Conservation (phyloP, 2,888 invertebrate genomes). For the Cinara cedri region DNA sequence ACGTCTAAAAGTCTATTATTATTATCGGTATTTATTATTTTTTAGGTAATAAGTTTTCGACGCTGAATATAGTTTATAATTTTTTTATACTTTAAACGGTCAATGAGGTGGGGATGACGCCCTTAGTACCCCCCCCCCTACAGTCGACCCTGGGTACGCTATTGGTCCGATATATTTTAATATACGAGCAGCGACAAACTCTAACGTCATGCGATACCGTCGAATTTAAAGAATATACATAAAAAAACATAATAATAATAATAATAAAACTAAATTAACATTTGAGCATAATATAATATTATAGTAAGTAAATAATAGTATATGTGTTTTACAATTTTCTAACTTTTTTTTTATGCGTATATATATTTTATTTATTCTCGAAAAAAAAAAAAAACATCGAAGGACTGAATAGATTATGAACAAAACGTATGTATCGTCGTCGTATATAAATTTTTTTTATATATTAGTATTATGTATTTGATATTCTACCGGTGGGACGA, state of each 20-base stretch:
- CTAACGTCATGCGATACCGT: too few species aligned
- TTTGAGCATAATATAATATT: neutral
- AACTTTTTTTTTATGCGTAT: slow-evolving; percentile 34
- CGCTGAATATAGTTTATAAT: slow-evolving; percentile 2
- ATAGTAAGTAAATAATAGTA: slow-evolving; percentile 3
- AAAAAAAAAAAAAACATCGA: slow-evolving; percentile 14
- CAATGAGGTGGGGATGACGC: too few species aligned
- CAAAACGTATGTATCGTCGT: slow-evolving; percentile 34
- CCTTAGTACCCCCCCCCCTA: too few species aligned
- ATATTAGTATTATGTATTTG: slow-evolving; percentile 49
- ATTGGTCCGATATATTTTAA: too few species aligned
- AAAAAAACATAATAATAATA: neutral
- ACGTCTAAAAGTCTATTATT: too few species aligned
- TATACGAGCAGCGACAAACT: too few species aligned
- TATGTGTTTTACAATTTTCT: slow-evolving; percentile 45
- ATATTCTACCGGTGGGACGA: slow-evolving; percentile 56
- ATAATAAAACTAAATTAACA: neutral
- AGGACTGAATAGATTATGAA: slow-evolving; percentile 51
- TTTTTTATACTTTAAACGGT: too few species aligned
- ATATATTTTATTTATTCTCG: slow-evolving; percentile 1
- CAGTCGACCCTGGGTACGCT: too few species aligned
- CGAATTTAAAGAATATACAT: neutral
- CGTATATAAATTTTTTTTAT: slow-evolving; percentile 47
- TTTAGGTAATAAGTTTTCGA: too few species aligned
- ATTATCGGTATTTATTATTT: too few species aligned